A percentile compares a stretch with the other conserved stretches of the same genome.
Evolutionary conservation across 2,113 vertebrate species (phyloP).

Genomic region (Gadus macrocephalus): DNA sequence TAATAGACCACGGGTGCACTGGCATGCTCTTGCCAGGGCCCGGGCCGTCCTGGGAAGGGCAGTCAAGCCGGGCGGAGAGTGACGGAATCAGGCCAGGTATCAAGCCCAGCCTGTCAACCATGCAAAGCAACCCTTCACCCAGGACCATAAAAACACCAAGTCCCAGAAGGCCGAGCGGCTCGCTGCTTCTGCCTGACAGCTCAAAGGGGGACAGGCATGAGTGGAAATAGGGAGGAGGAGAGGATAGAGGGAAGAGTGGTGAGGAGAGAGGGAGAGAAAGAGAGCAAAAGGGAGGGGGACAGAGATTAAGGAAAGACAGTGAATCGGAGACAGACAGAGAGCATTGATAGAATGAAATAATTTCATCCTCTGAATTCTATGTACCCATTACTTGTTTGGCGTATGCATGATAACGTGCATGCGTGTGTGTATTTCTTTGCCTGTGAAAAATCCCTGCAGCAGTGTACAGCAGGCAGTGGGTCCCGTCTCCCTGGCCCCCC

Average conservation of each 20-base stretch:
- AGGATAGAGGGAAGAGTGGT: too few species aligned
- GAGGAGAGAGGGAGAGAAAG: neutral
- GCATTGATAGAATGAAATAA: too few species aligned
- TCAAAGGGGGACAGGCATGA: constrained; percentile 23
- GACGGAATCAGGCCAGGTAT: constrained; percentile 73
- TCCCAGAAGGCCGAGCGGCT: constrained; percentile 64
- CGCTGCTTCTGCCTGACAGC: constrained; percentile 54
- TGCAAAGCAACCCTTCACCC: constrained; percentile 51
- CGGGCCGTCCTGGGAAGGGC: constrained; percentile 20
- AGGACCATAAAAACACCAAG: constrained; percentile 53
- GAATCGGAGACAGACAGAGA: neutral
- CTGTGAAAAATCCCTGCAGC: neutral
- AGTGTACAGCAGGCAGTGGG: too few species aligned
- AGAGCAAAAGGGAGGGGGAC: neutral
- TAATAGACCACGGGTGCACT: constrained; percentile 41
- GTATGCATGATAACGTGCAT: neutral
- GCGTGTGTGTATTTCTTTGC: neutral
- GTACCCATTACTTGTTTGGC: neutral
- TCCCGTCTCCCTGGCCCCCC: neutral
- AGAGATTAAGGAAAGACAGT: neutral
- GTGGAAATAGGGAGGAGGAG: neutral
- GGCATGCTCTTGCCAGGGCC: constrained; percentile 29
- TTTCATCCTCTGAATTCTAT: neutral
- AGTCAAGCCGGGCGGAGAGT: constrained; percentile 35
- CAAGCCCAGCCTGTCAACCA: constrained; percentile 59